phyloP scores from a whole-genome alignment of 1,140 invertebrate genomes.

The Drosophila navojoa region DNA sequence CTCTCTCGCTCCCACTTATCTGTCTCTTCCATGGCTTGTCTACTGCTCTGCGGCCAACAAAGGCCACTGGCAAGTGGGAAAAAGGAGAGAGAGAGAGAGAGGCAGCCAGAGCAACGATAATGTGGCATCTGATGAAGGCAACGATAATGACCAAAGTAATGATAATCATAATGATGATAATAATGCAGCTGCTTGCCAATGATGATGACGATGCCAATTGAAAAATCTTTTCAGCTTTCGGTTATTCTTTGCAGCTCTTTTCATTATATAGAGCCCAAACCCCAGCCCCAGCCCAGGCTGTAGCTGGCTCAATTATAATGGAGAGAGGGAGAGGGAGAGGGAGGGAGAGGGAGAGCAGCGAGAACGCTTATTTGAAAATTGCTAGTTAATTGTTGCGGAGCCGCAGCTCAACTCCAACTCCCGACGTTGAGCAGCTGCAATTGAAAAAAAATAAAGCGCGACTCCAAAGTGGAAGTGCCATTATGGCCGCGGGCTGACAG shows the following conservation, averaged over 20 bases:
- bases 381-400: slow-evolving; percentile 74
- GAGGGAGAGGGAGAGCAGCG: too few relatives aligned
- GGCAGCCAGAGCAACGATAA: slow-evolving; percentile 56
- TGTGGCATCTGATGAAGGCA: slow-evolving; percentile 73
- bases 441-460: slow-evolving; percentile 22
- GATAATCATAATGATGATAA: slow-evolving; percentile 66
- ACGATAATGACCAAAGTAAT: slow-evolving; percentile 60
- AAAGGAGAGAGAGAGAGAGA: slow-evolving; percentile 18
- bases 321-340: neutral
- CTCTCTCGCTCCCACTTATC: neutral
- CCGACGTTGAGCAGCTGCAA: slow-evolving; percentile 9
- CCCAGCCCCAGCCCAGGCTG: neutral
- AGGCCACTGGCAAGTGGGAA: slow-evolving; percentile 37
- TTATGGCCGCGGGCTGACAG: slow-evolving; percentile 52
- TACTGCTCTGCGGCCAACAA: slow-evolving; percentile 35
- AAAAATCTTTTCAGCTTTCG: slow-evolving; percentile 64
- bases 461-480: slow-evolving; percentile 47
- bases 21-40: slow-evolving; percentile 20
- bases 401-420: slow-evolving; percentile 21
- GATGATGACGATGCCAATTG: slow-evolving; percentile 67
- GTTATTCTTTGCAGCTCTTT: slow-evolving; percentile 47
- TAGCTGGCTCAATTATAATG: slow-evolving; percentile 56
- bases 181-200: slow-evolving; percentile 29
- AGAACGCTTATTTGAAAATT: slow-evolving; percentile 80
- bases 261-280: slow-evolving; percentile 40